These are phyloP conservation scores for Genyomyrus donnyi DNA, from an alignment of 2,113 vertebrate genomes.

Conservation along the genomic window DNA sequence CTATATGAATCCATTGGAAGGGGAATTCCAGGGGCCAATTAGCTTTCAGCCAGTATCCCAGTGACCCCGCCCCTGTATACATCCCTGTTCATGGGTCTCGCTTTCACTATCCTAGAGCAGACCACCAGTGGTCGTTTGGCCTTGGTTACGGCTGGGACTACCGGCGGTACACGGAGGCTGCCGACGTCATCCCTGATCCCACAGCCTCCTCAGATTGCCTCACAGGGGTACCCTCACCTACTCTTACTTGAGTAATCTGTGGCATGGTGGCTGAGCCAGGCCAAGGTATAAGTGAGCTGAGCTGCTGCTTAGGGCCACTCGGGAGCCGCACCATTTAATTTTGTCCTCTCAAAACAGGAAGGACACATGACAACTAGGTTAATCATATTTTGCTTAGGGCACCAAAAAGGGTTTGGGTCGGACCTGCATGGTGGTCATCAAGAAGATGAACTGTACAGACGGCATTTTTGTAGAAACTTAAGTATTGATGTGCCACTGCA, in stretches of 20 bases:
- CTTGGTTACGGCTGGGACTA: slow-evolving; percentile 41
- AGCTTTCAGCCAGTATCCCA: not conserved
- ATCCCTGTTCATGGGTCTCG: not conserved
- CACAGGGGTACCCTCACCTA: slow-evolving; percentile 40
- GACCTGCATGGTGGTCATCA: not conserved
- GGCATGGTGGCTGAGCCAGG: not conserved
- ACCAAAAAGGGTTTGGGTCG: not conserved
- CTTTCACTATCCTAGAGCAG: slow-evolving; percentile 4
- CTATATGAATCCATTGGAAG: not conserved
- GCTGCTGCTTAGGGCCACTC: not conserved
- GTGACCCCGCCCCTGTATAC: not conserved
- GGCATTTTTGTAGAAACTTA: not conserved
- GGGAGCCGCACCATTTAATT: not conserved
- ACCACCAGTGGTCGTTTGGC: slow-evolving; percentile 34
- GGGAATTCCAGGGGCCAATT: not conserved
- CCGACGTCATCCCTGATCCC: slow-evolving; percentile 50
- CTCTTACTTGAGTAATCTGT: not conserved
- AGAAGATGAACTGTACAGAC: not conserved
- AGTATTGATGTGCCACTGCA: not conserved
- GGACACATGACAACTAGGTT: not conserved
- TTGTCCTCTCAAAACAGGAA: not conserved
- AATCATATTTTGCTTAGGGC: not conserved
- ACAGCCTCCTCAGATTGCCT: slow-evolving; percentile 49
- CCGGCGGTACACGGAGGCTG: slow-evolving; percentile 35
- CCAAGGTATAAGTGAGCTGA: not conserved